phyloP scores from a whole-genome alignment of 2,797 vertebrate species.

The Bradypodion pumilum region DNA sequence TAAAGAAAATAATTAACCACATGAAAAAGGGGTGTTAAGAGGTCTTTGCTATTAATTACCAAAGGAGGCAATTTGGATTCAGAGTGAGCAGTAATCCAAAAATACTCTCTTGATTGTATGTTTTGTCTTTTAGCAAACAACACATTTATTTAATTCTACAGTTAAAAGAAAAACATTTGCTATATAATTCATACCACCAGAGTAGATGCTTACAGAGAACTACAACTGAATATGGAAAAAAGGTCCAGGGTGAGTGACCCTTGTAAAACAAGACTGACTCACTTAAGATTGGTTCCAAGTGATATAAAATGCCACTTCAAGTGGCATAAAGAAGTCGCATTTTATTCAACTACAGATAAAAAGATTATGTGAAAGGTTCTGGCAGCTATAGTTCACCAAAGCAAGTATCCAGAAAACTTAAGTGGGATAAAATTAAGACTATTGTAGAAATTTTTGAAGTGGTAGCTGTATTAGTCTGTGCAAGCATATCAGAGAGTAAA shows the following conservation, averaged over 20 bases:
- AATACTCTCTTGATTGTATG: not conserved
- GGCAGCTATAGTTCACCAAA: constrained; percentile 1
- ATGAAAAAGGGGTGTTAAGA: constrained; percentile 26
- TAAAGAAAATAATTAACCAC: constrained; percentile 48
- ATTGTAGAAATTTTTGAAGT: not conserved
- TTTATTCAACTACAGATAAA: not conserved
- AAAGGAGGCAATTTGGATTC: constrained; percentile 30
- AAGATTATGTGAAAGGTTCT: not conserved
- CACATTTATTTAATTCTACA: not conserved
- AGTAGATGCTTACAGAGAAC: not conserved
- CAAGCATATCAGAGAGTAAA: too few species aligned
- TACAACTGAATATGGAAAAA: constrained; percentile 8
- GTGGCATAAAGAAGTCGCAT: not conserved
- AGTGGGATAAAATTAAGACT: constrained; percentile 8
- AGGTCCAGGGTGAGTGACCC: not conserved
- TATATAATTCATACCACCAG: constrained; percentile 5
- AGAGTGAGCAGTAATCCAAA: constrained; percentile 16
- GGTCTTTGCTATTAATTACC: constrained; percentile 34
- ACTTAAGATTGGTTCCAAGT: not conserved
- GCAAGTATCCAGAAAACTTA: constrained; percentile 8
- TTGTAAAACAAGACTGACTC: not conserved
- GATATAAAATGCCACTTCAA: too few species aligned
- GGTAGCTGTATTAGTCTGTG: too few species aligned
- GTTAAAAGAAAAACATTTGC: constrained; percentile 13
- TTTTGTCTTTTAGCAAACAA: not conserved